Conservation (phyloP, 2,888 invertebrate genomes). For the Mimumesa dahlbomi region DNA sequence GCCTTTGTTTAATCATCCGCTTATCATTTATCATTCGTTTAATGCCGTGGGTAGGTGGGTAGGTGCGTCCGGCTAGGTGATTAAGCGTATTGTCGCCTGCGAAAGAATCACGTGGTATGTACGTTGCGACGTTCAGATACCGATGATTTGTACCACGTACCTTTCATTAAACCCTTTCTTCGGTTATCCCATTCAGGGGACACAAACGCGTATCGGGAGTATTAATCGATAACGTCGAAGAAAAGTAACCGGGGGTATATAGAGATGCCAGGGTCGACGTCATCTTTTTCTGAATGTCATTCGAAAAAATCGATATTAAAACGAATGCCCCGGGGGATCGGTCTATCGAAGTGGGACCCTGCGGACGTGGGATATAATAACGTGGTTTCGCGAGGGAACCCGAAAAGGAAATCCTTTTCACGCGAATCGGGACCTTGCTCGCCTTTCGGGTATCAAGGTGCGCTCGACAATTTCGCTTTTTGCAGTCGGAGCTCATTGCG, state of each 20-base stretch:
- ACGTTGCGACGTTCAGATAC: slow-evolving; percentile 7
- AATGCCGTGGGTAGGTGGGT: slow-evolving; percentile 41
- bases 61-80: slow-evolving; percentile 45
- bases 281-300: too few species aligned
- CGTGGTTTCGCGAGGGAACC: background rate
- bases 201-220: too few species aligned
- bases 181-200: too few species aligned
- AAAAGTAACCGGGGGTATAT: too few species aligned
- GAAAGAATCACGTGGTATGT: slow-evolving; percentile 5
- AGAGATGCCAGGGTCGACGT: too few species aligned
- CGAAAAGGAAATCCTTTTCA: slow-evolving; percentile 20
- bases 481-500: background rate
- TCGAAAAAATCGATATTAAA: too few species aligned
- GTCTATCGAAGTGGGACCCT: too few species aligned
- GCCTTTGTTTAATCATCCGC: slow-evolving; percentile 62
- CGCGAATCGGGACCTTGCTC: slow-evolving; percentile 15
- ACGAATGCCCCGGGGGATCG: too few species aligned
- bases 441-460: slow-evolving; percentile 3
- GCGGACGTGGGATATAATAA: too few species aligned
- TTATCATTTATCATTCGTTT: slow-evolving; percentile 61
- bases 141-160: background rate
- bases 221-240: too few species aligned
- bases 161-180: slow-evolving; percentile 18
- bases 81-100: slow-evolving; percentile 51
- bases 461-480: slow-evolving; percentile 19